Base-by-base conservation (phyloP, 2,888 invertebrate species). In the Trichopoda pennipes region DNA sequence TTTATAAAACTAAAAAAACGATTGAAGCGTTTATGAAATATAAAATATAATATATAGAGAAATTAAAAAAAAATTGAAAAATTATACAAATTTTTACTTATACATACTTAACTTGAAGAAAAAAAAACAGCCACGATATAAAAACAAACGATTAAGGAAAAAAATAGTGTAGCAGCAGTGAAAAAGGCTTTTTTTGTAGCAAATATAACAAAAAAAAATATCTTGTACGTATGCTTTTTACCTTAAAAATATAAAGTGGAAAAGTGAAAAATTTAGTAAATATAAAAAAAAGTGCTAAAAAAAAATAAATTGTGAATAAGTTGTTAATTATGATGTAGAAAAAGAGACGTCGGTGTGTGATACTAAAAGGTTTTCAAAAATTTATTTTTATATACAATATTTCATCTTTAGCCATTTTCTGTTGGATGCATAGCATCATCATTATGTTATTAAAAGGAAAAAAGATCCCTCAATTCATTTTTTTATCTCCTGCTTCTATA, bases 171-270 rank as follows among this genome's bases (percentile, higher is more conserved):
- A 61, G 47, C 51, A 76, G 68, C 55, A 77, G 72, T 70, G 60
- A 51, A 81, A 69, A 76, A 77, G 51, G 69, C 23, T 56, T 68
- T 80, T n/a, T 28, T 69, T 44, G 23, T 55, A 76, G 53, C 51
- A 55, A 80, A 70, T 51, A 51, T 32, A 60, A n/a, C 64, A 73
- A 51, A 51, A 60, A n/a, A 72, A 73, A 51, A 51, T 53, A 56
- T 68, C 28, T 70, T 73, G 77, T 77, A 73, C 77, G 69, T 77
- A 80, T 61, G 17, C 19, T 28, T n/a, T n/a, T n/a, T 58, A 10
- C 3, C 23, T 58, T 19, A 38, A 63, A 60, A 64, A 47, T 7
- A 28, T 28, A 2, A 47, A 28, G 28, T 68, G 19, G 19, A 58
- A 32, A 76, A 76, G 17, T 47, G 35, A 21, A 61, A 61, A 17